Conservation (phyloP, 2,113 vertebrate species). For the Poeciliopsis retropinna region DNA sequence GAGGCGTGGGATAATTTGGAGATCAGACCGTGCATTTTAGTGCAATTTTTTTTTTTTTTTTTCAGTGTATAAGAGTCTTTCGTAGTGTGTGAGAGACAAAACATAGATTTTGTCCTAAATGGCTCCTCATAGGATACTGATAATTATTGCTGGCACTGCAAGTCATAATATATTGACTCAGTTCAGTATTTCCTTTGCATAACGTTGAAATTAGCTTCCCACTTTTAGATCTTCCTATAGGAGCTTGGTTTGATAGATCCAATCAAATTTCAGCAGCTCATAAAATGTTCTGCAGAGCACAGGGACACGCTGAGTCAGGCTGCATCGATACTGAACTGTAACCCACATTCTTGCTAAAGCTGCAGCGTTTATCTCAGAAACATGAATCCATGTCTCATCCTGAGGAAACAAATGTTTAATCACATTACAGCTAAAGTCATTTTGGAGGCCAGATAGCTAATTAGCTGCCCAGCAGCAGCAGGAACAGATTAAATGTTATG, state of each 20-base stretch:
- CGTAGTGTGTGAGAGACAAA: no score
- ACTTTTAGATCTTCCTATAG: neutral
- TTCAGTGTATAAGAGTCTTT: no score
- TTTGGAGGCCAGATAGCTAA: neutral
- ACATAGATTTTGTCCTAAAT: no score
- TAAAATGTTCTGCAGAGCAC: constrained; percentile 5
- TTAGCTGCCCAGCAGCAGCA: constrained; percentile 6
- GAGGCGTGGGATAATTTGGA: no score
- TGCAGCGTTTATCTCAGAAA: neutral
- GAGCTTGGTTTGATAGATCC: neutral
- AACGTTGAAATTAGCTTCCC: neutral
- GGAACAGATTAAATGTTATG: constrained; percentile 12
- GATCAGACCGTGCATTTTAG: no score
- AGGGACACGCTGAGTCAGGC: neutral
- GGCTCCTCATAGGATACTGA: no score
- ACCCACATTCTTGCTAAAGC: neutral
- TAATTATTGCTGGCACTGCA: no score
- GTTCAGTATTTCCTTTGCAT: neutral
- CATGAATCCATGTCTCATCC: neutral
- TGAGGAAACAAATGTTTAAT: constrained; percentile 14
- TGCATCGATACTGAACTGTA: neutral
- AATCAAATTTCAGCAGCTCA: neutral
- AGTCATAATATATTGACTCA: neutral
- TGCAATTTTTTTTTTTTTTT: no score
- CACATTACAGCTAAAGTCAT: neutral